A percentile compares a stretch with the other conserved stretches of the same genome.
phyloP scores from a whole-genome alignment of 2,888 invertebrate species.

The Lepidocyrtinus sp. region DNA sequence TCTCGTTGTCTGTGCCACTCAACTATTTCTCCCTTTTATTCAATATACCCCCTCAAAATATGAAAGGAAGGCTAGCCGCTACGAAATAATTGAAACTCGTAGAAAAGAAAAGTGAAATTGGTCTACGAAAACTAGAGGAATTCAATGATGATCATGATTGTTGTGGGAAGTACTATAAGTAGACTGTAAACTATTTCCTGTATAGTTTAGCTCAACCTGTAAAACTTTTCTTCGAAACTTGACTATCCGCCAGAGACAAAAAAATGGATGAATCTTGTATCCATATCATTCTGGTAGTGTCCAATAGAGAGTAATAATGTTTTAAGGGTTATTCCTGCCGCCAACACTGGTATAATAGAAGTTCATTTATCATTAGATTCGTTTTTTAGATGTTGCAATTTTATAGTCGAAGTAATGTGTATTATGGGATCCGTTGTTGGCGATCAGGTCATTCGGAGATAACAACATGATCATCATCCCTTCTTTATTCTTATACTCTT shows the following conservation, averaged over 20 bases:
- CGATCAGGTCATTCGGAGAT: background rate
- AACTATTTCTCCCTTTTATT: background rate
- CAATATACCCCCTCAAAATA: background rate
- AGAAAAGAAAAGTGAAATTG: background rate
- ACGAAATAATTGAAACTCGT: background rate
- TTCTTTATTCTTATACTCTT: too few relatives aligned
- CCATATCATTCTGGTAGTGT: slow-evolving; percentile 9
- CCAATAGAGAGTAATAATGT: slow-evolving; percentile 2
- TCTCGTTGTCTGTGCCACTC: background rate
- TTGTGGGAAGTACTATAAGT: background rate
- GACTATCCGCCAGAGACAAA: background rate
- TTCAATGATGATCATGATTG: background rate
- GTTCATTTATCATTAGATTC: background rate
- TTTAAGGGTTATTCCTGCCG: background rate
- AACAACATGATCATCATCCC: background rate
- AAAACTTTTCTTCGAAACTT: background rate
- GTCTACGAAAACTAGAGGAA: background rate
- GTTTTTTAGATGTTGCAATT: too few relatives aligned
- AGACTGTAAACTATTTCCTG: background rate
- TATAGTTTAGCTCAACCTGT: background rate
- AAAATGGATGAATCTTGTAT: slow-evolving; percentile 35
- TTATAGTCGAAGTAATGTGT: background rate
- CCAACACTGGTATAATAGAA: background rate
- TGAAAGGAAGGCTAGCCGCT: background rate
- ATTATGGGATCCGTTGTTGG: background rate